Conservation (phyloP, 1,140 invertebrate genomes). For the Halictus rubicundus region DNA sequence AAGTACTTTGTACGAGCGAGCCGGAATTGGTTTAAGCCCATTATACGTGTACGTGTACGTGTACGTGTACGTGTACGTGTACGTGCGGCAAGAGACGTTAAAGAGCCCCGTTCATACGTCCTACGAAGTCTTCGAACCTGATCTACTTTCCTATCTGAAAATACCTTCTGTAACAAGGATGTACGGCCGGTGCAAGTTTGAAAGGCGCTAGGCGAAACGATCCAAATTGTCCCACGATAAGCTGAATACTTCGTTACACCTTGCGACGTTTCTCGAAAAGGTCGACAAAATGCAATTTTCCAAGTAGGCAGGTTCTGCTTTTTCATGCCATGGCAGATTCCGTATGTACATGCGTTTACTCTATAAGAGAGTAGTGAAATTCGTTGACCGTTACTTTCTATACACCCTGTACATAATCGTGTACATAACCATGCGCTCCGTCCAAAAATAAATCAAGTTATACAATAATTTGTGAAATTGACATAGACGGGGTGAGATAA, state of each 20-base stretch:
- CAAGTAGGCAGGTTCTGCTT: no score
- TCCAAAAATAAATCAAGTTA: no score
- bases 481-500: no score
- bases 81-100: conserved; percentile 44
- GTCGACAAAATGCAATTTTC: no score
- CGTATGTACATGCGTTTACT: no score
- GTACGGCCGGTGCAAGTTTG: neutral
- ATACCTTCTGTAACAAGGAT: conserved; percentile 5
- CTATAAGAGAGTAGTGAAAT: no score
- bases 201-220: neutral
- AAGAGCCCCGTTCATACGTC: conserved; percentile 47
- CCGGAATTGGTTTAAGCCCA: conserved; percentile 66
- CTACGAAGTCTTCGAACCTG: conserved; percentile 21
- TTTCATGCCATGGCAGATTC: no score
- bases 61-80: conserved; percentile 53
- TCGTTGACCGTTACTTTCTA: no score
- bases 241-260: neutral
- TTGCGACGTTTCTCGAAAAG: no score
- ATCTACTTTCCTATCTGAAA: conserved; percentile 35
- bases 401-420: no score
- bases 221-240: neutral
- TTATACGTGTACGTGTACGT: conserved; percentile 59
- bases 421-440: no score
- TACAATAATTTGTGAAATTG: no score
- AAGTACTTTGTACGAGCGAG: conserved; percentile 63